Evolutionary conservation across 2,888 invertebrate genomes (phyloP).

Genomic region (Drosophila greeni): DNA sequence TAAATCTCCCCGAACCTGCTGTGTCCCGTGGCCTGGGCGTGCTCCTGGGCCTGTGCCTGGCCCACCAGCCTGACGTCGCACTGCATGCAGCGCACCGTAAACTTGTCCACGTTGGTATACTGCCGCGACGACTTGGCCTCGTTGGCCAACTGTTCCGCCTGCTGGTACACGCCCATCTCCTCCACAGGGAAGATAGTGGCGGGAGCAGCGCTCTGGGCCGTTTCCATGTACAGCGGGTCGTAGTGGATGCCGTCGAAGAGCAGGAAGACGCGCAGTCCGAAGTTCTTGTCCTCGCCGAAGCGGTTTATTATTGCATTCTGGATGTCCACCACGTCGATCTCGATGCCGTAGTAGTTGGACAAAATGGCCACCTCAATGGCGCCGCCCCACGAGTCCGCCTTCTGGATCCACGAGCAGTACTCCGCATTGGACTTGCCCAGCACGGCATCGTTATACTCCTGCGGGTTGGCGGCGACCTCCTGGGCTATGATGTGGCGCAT

Average conservation of each 20-base stretch:
- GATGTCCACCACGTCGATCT: conserved; percentile 96
- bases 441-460: conserved; percentile 90
- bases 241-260: conserved; percentile 98
- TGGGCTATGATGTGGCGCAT: conserved; percentile 94
- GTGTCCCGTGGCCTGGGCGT: conserved; percentile 92
- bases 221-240: conserved; percentile 94
- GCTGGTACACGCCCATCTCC: conserved; percentile 85
- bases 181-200: conserved; percentile 89
- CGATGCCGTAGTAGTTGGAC: conserved; percentile 90
- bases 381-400: conserved; percentile 95
- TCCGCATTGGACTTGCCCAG: conserved; percentile 90
- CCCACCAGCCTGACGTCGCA: conserved; percentile 89
- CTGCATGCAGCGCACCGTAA: conserved; percentile 89
- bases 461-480: conserved; percentile 87
- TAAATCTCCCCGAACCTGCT: conserved; percentile 88
- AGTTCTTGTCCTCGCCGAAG: conserved; percentile 95
- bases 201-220: conserved; percentile 85
- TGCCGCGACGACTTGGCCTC: conserved; percentile 94
- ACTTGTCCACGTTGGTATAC: conserved; percentile 93
- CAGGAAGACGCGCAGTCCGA: conserved; percentile 89
- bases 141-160: conserved; percentile 90
- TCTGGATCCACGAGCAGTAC: conserved; percentile 94
- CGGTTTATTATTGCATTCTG: conserved; percentile 93
- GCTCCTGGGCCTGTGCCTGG: conserved; percentile 89
- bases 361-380: conserved; percentile 95